phyloP scores from a whole-genome alignment of 64 coral and sea anemone genomes.

The Hydrozoanthus tunicans region DNA sequence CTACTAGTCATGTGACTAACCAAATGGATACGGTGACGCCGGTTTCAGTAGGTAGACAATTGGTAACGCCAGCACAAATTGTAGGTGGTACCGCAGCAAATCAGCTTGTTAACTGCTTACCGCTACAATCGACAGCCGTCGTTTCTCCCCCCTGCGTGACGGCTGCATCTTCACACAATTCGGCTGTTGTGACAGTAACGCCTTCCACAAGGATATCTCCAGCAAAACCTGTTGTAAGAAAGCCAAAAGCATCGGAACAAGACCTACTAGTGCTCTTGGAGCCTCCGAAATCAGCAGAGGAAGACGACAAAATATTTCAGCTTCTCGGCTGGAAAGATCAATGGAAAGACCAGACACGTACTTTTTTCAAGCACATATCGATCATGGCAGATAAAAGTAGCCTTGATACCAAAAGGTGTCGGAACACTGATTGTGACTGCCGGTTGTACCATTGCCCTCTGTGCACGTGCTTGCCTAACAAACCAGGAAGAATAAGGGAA shows the following conservation, averaged over 20 bases:
- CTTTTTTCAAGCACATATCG: constrained; percentile 72
- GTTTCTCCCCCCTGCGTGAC: constrained; percentile 30
- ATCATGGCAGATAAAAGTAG: constrained; percentile 58
- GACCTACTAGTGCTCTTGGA: constrained; percentile 63
- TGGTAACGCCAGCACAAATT: not conserved
- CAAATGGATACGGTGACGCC: constrained; percentile 20
- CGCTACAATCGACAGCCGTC: constrained; percentile 19
- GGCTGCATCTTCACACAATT: constrained; percentile 10
- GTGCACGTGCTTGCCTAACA: constrained; percentile 90
- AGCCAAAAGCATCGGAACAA: constrained; percentile 55
- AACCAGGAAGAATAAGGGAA: constrained; percentile 88
- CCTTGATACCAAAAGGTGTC: constrained; percentile 65
- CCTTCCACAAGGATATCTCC: not conserved
- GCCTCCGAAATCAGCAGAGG: constrained; percentile 14
- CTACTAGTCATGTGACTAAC: constrained; percentile 19
- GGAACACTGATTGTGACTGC: constrained; percentile 89
- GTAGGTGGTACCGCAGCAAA: not conserved
- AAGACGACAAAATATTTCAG: constrained; percentile 83
- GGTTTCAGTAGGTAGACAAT: not conserved
- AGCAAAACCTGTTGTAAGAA: constrained; percentile 25
- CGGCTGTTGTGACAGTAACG: constrained; percentile 12
- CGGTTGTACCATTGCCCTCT: constrained; percentile 90
- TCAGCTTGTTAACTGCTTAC: constrained; percentile 26
- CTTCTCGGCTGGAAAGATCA: constrained; percentile 66
- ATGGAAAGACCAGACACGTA: constrained; percentile 7